Conservation (phyloP, 2,797 vertebrate species). For the Heteromormyrus szaboi region DNA sequence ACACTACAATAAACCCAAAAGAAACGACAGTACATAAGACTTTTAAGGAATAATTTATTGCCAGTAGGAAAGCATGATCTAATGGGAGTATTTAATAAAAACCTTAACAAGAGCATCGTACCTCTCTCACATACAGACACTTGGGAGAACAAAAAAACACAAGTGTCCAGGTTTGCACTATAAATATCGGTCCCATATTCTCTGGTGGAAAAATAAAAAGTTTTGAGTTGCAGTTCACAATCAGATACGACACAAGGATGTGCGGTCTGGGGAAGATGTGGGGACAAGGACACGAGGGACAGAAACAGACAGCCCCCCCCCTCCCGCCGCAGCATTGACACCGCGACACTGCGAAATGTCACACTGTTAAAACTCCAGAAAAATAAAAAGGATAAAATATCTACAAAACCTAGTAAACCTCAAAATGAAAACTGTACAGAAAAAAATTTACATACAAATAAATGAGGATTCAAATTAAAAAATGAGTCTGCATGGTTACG, state of each 20-base stretch:
- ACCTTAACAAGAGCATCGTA: slow-evolving; percentile 95
- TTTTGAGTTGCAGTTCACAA: slow-evolving; percentile 69
- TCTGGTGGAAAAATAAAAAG: slow-evolving; percentile 73
- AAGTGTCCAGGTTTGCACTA: slow-evolving; percentile 68
- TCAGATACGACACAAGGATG: slow-evolving; percentile 60
- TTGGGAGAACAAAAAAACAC: slow-evolving; percentile 47
- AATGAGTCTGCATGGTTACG: slow-evolving; percentile 65
- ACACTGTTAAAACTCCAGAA: slow-evolving; percentile 67
- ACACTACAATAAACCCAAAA: slow-evolving; percentile 16
- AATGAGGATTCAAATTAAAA: slow-evolving; percentile 61
- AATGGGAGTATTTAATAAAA: slow-evolving; percentile 99
- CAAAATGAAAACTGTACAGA: slow-evolving; percentile 98
- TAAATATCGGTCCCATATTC: slow-evolving; percentile 85
- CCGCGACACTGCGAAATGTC: slow-evolving; percentile 73
- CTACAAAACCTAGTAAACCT: slow-evolving; percentile 89
- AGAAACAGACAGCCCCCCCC: slow-evolving; percentile 22
- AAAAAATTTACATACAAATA: slow-evolving; percentile 87
- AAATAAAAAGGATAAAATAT: slow-evolving; percentile 80
- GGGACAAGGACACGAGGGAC: slow-evolving; percentile 34
- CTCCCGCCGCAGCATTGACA: slow-evolving; percentile 47
- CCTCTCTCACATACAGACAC: slow-evolving; percentile 69
- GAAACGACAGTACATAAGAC: slow-evolving; percentile 37
- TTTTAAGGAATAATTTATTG: slow-evolving; percentile 99
- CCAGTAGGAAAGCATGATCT: slow-evolving; percentile 99
- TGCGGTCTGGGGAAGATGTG: slow-evolving; percentile 63